Base-by-base conservation (phyloP, 2,797 vertebrate species). In the Margarornis squamiger region DNA sequence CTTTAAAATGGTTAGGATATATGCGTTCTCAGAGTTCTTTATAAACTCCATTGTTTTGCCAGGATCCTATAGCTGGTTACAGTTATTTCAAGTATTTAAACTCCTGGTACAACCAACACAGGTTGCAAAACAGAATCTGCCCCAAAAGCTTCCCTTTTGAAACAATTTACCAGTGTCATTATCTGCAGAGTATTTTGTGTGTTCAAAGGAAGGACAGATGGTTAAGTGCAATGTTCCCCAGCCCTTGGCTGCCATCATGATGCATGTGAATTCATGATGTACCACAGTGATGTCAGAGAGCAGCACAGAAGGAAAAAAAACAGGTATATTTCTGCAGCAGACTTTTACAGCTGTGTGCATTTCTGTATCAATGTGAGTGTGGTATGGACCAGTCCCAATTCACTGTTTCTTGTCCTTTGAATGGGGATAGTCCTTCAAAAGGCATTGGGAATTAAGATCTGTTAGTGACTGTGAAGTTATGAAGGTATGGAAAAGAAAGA, bases 301-400 rank as follows among this genome's bases (percentile, higher is more conserved):
- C 51, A 62, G 18, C 24, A 30, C 6, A 57, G 8, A 27, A 39
- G n/a, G 26, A 49, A 63, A 32, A 23, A 38, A 51, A 19, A 5
- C 19, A 29, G 7, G 10, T 29, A 7, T n/a, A 3, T 67, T 71
- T 88, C 23, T 72, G 17, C 34, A 55, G 0, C 4, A 32, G 12
- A 3, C 4, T 77, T 57, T 74, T 48, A 36, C 4, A 27, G 7
- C 5, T 73, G 3, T 26, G 13, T 54, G 13, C 51, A 16, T 54
- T 11, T n/a, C 20, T 54, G 18, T 49, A 12, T 38, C 9, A 32
- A 11, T 49, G 17, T 24, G 14, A 26, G 4, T 52, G 6, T 9
- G 2, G 23, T 57, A 29, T 2, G 1, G 9, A 9, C 17, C 24
- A 51, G 14, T 29, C 14, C 6, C 7, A 43, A 4, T 4, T 73